Base-by-base conservation (phyloP, 2,113 vertebrate genomes). In the Urocolius indicus region DNA sequence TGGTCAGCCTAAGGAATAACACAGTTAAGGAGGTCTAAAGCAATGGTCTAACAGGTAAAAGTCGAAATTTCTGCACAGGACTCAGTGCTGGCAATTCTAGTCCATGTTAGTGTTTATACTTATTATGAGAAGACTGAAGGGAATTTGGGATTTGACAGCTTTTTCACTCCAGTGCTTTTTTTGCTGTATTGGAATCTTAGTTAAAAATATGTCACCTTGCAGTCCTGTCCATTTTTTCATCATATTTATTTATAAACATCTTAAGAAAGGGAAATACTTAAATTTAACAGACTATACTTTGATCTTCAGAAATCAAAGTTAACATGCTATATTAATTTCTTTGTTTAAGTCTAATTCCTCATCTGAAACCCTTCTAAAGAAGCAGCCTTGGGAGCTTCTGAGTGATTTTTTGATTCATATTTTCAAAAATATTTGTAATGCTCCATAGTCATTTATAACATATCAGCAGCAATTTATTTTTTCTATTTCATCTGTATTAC, bases 371-470 rank as follows among this genome's bases (percentile, higher is more conserved):
- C 68, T 86, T 10, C 34, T 73, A 22, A 75, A 85, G 63, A 93
- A 94, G 67, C 80, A 95, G 90, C 76, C 95, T 79, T 86, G 79
- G 87, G 84, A 90, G 63, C 63, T 91, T 94, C 80, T 43, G 57
- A 89, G 90, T 41, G 82, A 68, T 82, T 95, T 66, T 89, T 95
- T 79, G 87, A 93, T 91, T 89, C 22, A 4, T 62, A 49, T 63
- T 84, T 90, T 81, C 88, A 73, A 80, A 96, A 95, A 57, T 93
- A 95, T 91, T 93, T 81, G 32, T 91, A 73, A 79, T 3, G 36
- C 95, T 95, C 68, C 62, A 6, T 49, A 77, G 68, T 49, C 36
- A 63, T 45, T 41, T 92, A 77, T 84, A 91, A 89, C 23, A 38
- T 62, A 92, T 48, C 72, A 91, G 41, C 77, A 87, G 51, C 38